A percentile compares a stretch with the other conserved stretches of the same genome.
Evolutionary conservation across 1,140 invertebrate genomes (phyloP).

Genomic region (Drosophila pseudoananassae): DNA sequence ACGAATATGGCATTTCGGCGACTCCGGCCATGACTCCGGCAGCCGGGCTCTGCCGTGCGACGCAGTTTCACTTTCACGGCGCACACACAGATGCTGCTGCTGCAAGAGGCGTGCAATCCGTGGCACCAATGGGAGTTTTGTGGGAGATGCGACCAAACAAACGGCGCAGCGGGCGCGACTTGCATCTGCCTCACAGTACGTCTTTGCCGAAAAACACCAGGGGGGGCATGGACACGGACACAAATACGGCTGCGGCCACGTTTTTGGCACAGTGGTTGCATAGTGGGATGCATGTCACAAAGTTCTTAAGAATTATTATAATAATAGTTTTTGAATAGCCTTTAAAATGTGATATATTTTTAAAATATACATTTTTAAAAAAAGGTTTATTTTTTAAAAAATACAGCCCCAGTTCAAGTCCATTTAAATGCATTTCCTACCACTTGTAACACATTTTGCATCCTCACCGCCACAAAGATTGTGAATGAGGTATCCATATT

Average conservation of each 20-base stretch:
- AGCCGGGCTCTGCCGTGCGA: slow-evolving; percentile 46
- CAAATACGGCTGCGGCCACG: slow-evolving; percentile 4
- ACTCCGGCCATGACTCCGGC: slow-evolving; percentile 40
- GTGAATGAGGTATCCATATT: neutral
- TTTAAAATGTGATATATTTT: neutral
- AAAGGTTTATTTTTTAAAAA: neutral
- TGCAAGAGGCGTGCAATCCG: slow-evolving; percentile 21
- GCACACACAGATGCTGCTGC: slow-evolving; percentile 10
- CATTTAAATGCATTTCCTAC: slow-evolving; percentile 21
- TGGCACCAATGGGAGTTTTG: slow-evolving; percentile 29
- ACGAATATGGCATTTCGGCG: slow-evolving; percentile 71
- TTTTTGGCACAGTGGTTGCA: slow-evolving; percentile 21
- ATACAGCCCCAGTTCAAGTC: neutral
- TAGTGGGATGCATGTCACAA: slow-evolving; percentile 4
- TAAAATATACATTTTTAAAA: neutral
- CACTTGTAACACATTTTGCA: slow-evolving; percentile 77
- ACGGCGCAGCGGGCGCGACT: slow-evolving; percentile 50
- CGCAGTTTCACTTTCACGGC: slow-evolving; percentile 74
- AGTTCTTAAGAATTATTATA: neutral
- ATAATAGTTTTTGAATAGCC: too few relatives aligned
- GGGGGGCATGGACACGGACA: slow-evolving; percentile 10
- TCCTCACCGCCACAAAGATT: neutral
- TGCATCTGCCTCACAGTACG: slow-evolving; percentile 71
- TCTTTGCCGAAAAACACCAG: slow-evolving; percentile 40
- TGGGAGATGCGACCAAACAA: slow-evolving; percentile 44